Conservation (phyloP, 2,113 vertebrate genomes). For the Myrmecophaga tridactyla region DNA sequence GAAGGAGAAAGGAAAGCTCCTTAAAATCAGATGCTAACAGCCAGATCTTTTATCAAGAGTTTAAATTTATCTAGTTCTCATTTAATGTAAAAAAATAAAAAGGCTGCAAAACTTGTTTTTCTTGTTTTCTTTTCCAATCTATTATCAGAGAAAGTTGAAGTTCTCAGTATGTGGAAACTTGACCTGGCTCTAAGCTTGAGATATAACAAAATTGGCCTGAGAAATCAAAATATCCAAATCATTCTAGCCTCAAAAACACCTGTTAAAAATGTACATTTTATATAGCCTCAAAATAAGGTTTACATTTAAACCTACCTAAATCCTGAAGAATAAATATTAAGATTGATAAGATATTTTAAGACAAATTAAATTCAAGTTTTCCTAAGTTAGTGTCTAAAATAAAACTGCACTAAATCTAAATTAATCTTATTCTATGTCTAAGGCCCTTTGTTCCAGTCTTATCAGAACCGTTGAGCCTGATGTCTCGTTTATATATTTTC, state of each 20-base stretch:
- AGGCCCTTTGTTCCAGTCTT: neutral
- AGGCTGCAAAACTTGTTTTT: neutral
- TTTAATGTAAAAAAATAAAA: neutral
- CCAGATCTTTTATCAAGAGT: neutral
- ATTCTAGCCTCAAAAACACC: neutral
- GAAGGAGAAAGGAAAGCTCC: neutral
- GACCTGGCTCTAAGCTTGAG: neutral
- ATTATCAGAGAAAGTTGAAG: neutral
- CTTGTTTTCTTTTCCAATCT: neutral
- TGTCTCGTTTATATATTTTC: slow-evolving; percentile 15
- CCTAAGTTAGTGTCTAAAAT: slow-evolving; percentile 9
- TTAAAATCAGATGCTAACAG: neutral
- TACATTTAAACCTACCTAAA: slow-evolving; percentile 1
- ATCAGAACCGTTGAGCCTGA: neutral
- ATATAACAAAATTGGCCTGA: neutral
- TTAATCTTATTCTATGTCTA: slow-evolving; percentile 13
- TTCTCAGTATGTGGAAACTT: slow-evolving; percentile 9
- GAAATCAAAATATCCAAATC: slow-evolving; percentile 29
- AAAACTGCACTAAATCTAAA: slow-evolving; percentile 24
- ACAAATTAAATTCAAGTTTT: slow-evolving; percentile 36
- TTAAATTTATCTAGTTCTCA: slow-evolving; percentile 32
- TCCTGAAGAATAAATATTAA: neutral
- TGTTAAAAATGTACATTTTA: slow-evolving; percentile 13
- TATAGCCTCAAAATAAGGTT: neutral
- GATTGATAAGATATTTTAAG: neutral